Percentiles rank a stretch among this genome's conserved stretches.
These are phyloP conservation scores for Leptinotarsa juncta DNA, from an alignment of 2,888 invertebrate genomes.

Conservation along the genomic window DNA sequence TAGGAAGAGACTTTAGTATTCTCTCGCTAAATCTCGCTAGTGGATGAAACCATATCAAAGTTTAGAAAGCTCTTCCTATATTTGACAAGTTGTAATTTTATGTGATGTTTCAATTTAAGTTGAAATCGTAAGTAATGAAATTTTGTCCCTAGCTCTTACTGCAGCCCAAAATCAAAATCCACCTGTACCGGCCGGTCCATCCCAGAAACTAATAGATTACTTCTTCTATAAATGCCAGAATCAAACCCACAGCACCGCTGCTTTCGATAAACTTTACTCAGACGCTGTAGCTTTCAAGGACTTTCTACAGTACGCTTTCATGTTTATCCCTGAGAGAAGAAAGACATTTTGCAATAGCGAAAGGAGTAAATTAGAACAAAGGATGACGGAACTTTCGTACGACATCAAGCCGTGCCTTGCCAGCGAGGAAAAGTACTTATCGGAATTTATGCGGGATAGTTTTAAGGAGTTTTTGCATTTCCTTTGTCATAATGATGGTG, in stretches of 20 bases:
- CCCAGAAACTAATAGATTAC: constrained; percentile 29
- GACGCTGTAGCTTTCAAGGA: constrained; percentile 33
- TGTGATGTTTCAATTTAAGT: too few species aligned
- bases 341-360: constrained; percentile 42
- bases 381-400: constrained; percentile 34
- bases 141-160: too few species aligned
- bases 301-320: constrained; percentile 39
- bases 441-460: constrained; percentile 39
- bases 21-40: too few species aligned
- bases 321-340: constrained; percentile 39
- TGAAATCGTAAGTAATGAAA: too few species aligned
- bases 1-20: too few species aligned
- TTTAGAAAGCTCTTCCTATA: too few species aligned
- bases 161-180: constrained; percentile 22
- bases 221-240: constrained; percentile 41
- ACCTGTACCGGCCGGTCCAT: constrained; percentile 11
- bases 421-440: constrained; percentile 41
- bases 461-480: constrained; percentile 46
- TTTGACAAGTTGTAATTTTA: too few species aligned
- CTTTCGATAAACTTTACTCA: constrained; percentile 33
- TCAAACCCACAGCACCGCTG: constrained; percentile 28
- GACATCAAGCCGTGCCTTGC: constrained; percentile 43
- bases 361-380: constrained; percentile 31
- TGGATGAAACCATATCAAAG: too few species aligned
- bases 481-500: constrained; percentile 45